Evolutionary conservation across 92 coral and sea anemone genomes (phyloP).

Genomic region (Porites rus): DNA sequence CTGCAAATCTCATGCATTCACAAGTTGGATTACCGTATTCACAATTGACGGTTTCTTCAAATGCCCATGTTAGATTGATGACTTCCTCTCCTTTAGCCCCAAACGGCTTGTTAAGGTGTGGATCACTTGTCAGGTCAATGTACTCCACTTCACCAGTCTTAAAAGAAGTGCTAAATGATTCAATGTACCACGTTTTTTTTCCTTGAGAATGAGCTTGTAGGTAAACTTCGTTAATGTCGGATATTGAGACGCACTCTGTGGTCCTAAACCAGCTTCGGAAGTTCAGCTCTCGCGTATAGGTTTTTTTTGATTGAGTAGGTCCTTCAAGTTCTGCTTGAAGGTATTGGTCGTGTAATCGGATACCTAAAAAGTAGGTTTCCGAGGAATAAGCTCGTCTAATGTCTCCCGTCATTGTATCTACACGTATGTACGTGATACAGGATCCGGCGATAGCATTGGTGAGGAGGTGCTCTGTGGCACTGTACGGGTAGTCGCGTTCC

Average conservation of each 20-base stretch:
- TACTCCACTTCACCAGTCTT: conserved; percentile 10
- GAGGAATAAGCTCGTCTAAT: no score
- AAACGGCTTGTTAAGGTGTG: conserved; percentile 36
- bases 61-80: conserved; percentile 30
- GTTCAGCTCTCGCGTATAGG: conserved; percentile 28
- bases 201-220: neutral
- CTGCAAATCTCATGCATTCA: neutral
- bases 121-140: conserved; percentile 31
- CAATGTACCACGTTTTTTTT: conserved; percentile 20
- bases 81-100: conserved; percentile 5
- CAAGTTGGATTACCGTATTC: conserved; percentile 40
- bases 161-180: conserved; percentile 27
- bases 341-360: conserved; percentile 11
- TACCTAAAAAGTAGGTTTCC: neutral
- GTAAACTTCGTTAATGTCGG: conserved; percentile 29
- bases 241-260: conserved; percentile 28
- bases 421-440: conserved; percentile 41
- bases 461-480: conserved; percentile 45
- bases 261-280: conserved; percentile 21
- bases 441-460: conserved; percentile 36
- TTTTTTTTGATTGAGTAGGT: conserved; percentile 1
- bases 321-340: conserved; percentile 39
- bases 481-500: neutral
- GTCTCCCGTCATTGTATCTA: neutral
- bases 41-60: conserved; percentile 13